Evolutionary conservation across 1,140 invertebrate species (phyloP), one percentile per base, ranked within the genome.

Genomic region (Acromyrmex charruanus): DNA sequence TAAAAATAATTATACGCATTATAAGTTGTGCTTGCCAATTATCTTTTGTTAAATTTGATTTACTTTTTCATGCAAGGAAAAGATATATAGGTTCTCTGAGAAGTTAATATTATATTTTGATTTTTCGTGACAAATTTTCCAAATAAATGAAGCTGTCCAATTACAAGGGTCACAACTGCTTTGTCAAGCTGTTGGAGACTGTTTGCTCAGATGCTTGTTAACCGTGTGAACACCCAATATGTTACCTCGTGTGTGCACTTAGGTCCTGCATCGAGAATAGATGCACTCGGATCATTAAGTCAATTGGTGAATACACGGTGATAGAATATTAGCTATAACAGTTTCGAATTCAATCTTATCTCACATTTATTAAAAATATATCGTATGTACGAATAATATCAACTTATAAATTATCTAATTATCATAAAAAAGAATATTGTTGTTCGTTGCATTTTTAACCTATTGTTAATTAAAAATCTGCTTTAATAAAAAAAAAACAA

Each of bases 181-280:
- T 89, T 88, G 86, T 91, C 88, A 86, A 91, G 85, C 85, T 90
- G 86, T 88, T 87, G 87, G 85, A 88, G 85, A 82, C 51, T 91
- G 90, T 91, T 92, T 91, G 87, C 72, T 90, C 91, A 91, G 88
- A 88, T 89, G 89, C 91, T 92, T 91, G 90, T 91, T 92, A 92
- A 90, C 89, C 86, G 84, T 85, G 80, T 88, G 91, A 90, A 77
- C 87, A 91, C 87, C 89, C 91, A 89, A 90, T 90, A 91, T 87
- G 90, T 87, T 89, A 86, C 87, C 85, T 86, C 71, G 80, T 88
- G 87, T 92, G 85, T 91, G 91, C 89, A 91, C 89, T 91, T 89
- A 90, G 90, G 87, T 90, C 77, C 88, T 88, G 81, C 88, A 85
- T 82, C 80, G 89, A 77, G 90, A 90, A 84, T 87, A 90, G 90